Base-by-base conservation (phyloP, 2,113 vertebrate species). In the Oreotrochilus melanogaster region DNA sequence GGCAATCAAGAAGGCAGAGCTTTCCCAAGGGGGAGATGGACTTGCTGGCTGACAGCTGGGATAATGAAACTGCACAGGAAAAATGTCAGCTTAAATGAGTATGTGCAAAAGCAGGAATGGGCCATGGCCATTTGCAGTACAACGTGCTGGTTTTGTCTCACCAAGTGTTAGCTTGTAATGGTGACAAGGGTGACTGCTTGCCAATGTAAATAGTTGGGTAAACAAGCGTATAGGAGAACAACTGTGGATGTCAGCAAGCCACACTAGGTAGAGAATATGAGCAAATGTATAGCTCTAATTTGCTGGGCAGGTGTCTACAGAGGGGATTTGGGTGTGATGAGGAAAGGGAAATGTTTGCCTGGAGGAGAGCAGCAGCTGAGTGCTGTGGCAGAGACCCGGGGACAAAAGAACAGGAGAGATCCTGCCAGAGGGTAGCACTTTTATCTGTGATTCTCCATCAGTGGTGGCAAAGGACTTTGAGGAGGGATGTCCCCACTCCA, bases 401-500 rank as follows among this genome's bases (percentile, higher is more conserved):
- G 56, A 18, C 21, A 25, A 0, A 6, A 35, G 56, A 37, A 16
- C 62, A 15, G 2, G 54, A 67, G 35, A 71, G 35, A 66, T 10
- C 14, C 42, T 86, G 42, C n/a, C 39, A 24, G 57, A 51, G 56
- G 23, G 18, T 15, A 2, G 2, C 19, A 85, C 45, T 42, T 80
- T 11, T 47, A 2, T 67, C 79, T 0, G 0, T 31, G 19, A 13
- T 53, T 31, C n/a, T 54, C 48, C 14, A 2, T 19, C 6, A 2
- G 35, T 1, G 8, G 22, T 53, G 28, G 37, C 0, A 0, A 61
- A 70, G 58, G 71, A 71, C 43, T 88, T 50, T 33, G 54, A 43
- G 39, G 23, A 48, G 2, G 0, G 3, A 23, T 78, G 42, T 73
- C 45, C 14, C 76, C 18, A 1, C 0, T 0, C 23, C 1, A 0